A percentile compares a stretch with the other conserved stretches of the same genome.
Conservation (phyloP, 1,140 invertebrate species). For the Lamellibrachia luymesi region DNA sequence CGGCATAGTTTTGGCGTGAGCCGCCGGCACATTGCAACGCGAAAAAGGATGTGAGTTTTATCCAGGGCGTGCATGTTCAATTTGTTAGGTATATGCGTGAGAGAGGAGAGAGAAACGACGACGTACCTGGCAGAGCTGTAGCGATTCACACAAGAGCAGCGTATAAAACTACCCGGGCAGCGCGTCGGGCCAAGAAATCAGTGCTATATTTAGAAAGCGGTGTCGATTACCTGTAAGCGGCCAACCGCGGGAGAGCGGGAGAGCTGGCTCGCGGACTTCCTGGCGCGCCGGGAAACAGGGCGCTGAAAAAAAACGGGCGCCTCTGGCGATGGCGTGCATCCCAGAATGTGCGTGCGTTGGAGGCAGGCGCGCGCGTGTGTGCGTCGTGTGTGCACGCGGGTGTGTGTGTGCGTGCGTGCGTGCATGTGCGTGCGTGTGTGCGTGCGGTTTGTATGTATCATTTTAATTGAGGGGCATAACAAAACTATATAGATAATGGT, state of each 20-base stretch:
- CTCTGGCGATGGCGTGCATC: background rate
- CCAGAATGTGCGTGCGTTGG: background rate
- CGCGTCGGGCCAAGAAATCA: background rate
- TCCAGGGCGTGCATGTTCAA: background rate
- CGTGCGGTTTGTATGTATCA: too few relatives aligned
- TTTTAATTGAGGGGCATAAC: too few relatives aligned
- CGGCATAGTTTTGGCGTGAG: background rate
- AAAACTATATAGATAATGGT: too few relatives aligned
- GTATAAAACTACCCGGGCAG: background rate
- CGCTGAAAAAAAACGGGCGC: background rate
- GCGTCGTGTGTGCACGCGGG: too few relatives aligned
- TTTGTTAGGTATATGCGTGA: background rate
- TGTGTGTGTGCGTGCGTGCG: too few relatives aligned
- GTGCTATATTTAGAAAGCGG: background rate
- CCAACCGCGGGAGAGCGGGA: slow-evolving; percentile 6
- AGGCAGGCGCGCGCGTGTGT: too few relatives aligned
- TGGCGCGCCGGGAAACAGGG: background rate
- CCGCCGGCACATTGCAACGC: background rate
- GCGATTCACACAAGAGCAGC: background rate
- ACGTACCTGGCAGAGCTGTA: background rate
- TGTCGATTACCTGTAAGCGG: background rate
- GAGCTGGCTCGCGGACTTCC: background rate
- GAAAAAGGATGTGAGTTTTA: background rate
- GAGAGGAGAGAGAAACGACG: background rate
- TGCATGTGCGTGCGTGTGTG: too few relatives aligned